phyloP scores from a whole-genome alignment of 2,888 invertebrate species.

The Sesia apiformis region DNA sequence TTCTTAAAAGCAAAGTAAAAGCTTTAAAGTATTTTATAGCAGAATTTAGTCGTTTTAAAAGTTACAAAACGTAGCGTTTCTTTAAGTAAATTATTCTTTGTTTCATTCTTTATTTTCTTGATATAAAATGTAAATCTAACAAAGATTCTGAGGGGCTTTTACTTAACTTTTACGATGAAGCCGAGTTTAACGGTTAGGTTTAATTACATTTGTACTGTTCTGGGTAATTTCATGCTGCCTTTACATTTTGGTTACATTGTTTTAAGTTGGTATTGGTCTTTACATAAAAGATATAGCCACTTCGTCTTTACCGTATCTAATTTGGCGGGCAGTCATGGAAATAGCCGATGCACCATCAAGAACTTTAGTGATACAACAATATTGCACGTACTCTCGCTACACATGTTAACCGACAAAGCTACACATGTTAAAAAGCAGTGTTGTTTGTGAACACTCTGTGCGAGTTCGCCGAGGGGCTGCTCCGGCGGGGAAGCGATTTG shows the following conservation, averaged over 20 bases:
- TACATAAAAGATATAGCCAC: conserved; percentile 47
- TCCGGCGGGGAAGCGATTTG: conserved; percentile 38
- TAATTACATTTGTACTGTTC: conserved; percentile 57
- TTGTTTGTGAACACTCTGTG: conserved; percentile 57
- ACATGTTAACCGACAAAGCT: too few species aligned
- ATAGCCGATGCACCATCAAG: conserved; percentile 33
- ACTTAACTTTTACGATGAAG: conserved; percentile 50
- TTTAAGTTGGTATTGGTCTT: conserved; percentile 51
- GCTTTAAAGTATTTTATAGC: background rate
- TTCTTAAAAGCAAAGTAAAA: background rate
- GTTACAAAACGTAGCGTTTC: background rate
- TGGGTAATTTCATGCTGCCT: conserved; percentile 44
- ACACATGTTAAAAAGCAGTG: conserved; percentile 18
- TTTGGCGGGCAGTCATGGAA: conserved; percentile 34
- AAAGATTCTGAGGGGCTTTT: conserved; percentile 45
- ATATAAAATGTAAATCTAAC: conserved; percentile 45
- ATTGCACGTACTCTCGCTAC: conserved; percentile 8
- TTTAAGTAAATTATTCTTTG: conserved; percentile 17
- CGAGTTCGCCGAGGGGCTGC: conserved; percentile 39
- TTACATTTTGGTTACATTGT: conserved; percentile 58
- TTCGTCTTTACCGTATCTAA: conserved; percentile 34
- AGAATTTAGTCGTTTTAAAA: background rate
- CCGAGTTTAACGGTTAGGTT: conserved; percentile 49
- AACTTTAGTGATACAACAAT: conserved; percentile 17
- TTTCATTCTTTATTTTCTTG: conserved; percentile 24